These are phyloP conservation scores for Ictalurus furcatus DNA, from an alignment of 2,113 vertebrate species.

Conservation along the genomic window DNA sequence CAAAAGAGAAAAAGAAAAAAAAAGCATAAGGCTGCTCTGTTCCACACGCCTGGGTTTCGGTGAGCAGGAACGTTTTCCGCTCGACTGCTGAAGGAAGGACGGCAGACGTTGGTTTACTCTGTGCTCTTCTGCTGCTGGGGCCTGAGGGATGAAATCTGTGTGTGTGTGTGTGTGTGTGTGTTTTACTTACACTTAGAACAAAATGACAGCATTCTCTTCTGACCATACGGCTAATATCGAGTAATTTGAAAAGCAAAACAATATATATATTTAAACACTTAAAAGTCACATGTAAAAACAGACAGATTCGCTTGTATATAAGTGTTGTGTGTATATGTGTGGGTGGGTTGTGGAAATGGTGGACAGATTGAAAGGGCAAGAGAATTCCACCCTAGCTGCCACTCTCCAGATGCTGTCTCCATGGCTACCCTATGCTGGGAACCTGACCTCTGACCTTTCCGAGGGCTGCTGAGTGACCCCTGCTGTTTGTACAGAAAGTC, in stretches of 20 bases:
- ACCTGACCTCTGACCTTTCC: slow-evolving; percentile 70
- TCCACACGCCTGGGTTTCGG: slow-evolving; percentile 30
- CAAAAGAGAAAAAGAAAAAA: slow-evolving; percentile 23
- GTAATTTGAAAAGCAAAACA: background rate
- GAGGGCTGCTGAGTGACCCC: slow-evolving; percentile 66
- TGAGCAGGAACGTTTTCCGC: slow-evolving; percentile 4
- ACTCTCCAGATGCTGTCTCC: slow-evolving; percentile 66
- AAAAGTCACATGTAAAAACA: background rate
- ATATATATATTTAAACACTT: background rate
- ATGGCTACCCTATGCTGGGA: slow-evolving; percentile 68
- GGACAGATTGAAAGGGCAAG: slow-evolving; percentile 43
- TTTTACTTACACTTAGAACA: background rate
- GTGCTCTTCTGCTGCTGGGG: slow-evolving; percentile 8
- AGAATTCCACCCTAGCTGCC: slow-evolving; percentile 54
- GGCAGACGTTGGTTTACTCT: slow-evolving; percentile 29
- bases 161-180: background rate
- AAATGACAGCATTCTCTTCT: background rate
- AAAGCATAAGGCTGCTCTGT: slow-evolving; percentile 52
- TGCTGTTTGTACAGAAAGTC: slow-evolving; percentile 66
- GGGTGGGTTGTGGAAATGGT: slow-evolving; percentile 22
- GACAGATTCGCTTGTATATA: slow-evolving; percentile 15
- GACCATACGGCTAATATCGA: background rate
- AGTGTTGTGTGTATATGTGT: slow-evolving; percentile 29
- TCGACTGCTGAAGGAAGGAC: background rate
- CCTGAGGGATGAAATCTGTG: slow-evolving; percentile 22